Conservation (phyloP, 2,888 invertebrate genomes). For the Ariolimax columbianus region DNA sequence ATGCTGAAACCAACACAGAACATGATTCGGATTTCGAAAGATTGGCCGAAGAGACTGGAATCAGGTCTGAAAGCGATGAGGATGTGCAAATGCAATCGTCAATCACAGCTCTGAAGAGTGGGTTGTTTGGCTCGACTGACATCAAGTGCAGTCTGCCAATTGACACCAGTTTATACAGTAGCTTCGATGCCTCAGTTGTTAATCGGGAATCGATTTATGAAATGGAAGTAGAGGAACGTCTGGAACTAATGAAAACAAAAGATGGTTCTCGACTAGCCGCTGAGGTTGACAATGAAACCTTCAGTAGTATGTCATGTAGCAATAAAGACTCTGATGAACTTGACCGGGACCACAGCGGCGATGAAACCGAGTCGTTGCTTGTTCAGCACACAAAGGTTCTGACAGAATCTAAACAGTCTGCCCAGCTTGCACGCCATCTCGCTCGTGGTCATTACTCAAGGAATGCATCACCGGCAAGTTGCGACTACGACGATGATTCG, state of each 20-base stretch:
- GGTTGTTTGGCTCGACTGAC: neutral
- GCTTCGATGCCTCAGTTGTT: slow-evolving; percentile 67
- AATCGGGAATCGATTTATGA: slow-evolving; percentile 75
- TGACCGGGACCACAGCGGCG: slow-evolving; percentile 50
- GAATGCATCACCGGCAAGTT: neutral
- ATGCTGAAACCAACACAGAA: slow-evolving; percentile 62
- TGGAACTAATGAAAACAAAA: slow-evolving; percentile 65
- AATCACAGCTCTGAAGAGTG: neutral
- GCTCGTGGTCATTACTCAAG: slow-evolving; percentile 38
- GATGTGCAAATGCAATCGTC: slow-evolving; percentile 12
- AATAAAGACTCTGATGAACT: slow-evolving; percentile 68
- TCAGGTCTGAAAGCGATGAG: slow-evolving; percentile 41
- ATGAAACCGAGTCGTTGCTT: slow-evolving; percentile 49
- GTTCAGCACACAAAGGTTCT: slow-evolving; percentile 53
- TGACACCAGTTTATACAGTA: slow-evolving; percentile 59
- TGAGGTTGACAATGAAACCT: slow-evolving; percentile 73
- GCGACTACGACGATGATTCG: slow-evolving; percentile 53
- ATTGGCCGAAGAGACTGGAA: slow-evolving; percentile 54
- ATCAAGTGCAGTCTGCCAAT: slow-evolving; percentile 29
- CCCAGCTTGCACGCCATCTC: slow-evolving; percentile 50
- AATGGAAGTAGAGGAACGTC: slow-evolving; percentile 73
- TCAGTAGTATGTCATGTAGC: slow-evolving; percentile 72
- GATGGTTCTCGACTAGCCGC: slow-evolving; percentile 57
- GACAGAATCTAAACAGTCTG: slow-evolving; percentile 53
- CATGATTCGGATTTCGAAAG: slow-evolving; percentile 61